These are phyloP conservation scores for Crambe crambe DNA, from an alignment of 37 sponge, comb jelly and placozoan species.

Conservation along the genomic window DNA sequence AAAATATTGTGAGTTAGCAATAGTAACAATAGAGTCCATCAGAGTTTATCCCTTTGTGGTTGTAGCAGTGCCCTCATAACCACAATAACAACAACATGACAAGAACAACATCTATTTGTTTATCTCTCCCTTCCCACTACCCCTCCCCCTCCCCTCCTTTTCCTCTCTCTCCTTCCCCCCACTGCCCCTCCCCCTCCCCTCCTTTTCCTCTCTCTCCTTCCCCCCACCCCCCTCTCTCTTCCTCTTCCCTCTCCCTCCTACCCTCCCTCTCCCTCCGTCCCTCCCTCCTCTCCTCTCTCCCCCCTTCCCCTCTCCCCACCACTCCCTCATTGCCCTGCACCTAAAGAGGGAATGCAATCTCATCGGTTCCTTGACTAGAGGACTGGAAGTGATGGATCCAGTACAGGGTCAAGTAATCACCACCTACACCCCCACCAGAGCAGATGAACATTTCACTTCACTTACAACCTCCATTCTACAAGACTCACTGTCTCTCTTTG, in stretches of 20 bases:
- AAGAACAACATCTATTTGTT: too few species aligned
- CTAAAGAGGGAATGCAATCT: too few species aligned
- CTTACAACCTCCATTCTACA: background rate
- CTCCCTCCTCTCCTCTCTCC: background rate
- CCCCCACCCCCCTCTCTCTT: background rate
- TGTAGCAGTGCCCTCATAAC: too few species aligned
- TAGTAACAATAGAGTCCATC: too few species aligned
- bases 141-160: background rate
- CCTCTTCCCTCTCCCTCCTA: background rate
- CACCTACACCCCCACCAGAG: too few species aligned
- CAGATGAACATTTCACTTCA: background rate
- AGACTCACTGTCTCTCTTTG: background rate
- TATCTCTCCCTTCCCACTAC: background rate
- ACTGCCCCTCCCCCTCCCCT: background rate
- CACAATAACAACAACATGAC: too few species aligned
- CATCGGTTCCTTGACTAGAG: background rate
- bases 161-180: background rate
- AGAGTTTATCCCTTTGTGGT: too few species aligned
- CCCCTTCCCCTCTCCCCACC: background rate
- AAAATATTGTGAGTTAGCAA: too few species aligned
- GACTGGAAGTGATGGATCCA: too few species aligned
- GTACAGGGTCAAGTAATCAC: too few species aligned
- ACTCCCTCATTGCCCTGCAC: too few species aligned
- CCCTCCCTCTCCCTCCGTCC: background rate
- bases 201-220: background rate